Conservation (phyloP, 2,888 invertebrate genomes). For the Dusona sp. region DNA sequence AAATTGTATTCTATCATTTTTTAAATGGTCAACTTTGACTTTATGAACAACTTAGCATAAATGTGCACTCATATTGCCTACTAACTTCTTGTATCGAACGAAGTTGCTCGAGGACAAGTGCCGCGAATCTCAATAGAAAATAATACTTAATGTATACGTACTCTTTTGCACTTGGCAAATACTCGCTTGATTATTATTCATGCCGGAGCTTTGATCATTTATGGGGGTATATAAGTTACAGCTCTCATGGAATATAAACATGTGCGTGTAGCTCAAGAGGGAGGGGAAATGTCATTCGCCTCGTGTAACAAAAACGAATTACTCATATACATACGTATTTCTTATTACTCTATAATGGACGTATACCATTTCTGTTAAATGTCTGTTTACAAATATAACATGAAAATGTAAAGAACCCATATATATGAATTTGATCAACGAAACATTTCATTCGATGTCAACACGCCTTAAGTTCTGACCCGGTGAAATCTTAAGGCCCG, state of each 20-base stretch:
- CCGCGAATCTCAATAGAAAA: conserved; percentile 49
- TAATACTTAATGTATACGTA: conserved; percentile 34
- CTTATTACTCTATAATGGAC: not conserved
- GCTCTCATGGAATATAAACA: conserved; percentile 47
- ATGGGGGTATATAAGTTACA: conserved; percentile 18
- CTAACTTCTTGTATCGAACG: conserved; percentile 15
- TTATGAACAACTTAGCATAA: not conserved
- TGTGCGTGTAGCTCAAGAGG: conserved; percentile 21
- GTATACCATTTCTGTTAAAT: not conserved
- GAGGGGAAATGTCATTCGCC: conserved; percentile 61
- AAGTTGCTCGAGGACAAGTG: conserved; percentile 28
- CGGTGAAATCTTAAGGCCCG: too few species aligned
- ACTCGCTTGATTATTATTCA: conserved; percentile 65
- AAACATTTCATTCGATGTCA: not conserved
- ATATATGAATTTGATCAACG: not conserved
- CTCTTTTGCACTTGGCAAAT: conserved; percentile 61
- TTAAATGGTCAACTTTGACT: not conserved
- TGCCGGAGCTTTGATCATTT: conserved; percentile 31
- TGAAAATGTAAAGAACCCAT: not conserved
- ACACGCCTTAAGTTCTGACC: not conserved
- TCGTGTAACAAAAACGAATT: conserved; percentile 39
- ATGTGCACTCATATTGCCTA: conserved; percentile 36
- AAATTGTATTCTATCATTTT: not conserved
- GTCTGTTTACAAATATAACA: not conserved
- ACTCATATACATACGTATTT: conserved; percentile 4